These are phyloP conservation scores for Neodon shergylaensis DNA, from an alignment of 2,113 vertebrate species.

Conservation along the genomic window DNA sequence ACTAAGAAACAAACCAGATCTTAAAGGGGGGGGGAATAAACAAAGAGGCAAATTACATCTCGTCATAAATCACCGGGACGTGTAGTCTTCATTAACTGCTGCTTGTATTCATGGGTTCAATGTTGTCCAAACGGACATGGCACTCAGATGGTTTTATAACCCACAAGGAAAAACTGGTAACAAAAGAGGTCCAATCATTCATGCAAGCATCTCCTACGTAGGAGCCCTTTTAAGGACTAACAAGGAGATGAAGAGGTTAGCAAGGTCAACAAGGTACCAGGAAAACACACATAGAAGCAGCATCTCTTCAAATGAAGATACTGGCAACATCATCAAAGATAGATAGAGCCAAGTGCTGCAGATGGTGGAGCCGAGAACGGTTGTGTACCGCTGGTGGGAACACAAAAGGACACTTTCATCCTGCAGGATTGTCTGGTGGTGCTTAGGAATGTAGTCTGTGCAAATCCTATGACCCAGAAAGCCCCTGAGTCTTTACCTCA, in stretches of 20 bases:
- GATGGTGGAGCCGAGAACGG: not conserved
- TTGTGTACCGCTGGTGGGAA: not conserved
- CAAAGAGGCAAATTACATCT: not conserved
- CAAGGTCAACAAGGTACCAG: not conserved
- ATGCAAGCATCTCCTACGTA: not conserved
- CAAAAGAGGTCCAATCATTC: not conserved
- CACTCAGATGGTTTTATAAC: not conserved
- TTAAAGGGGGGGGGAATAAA: not conserved
- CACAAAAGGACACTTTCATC: not conserved
- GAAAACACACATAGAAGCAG: slow-evolving; percentile 15
- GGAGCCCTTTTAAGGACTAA: not conserved
- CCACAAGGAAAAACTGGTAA: not conserved
- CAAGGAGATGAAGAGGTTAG: slow-evolving; percentile 35
- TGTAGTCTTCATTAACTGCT: slow-evolving; percentile 20
- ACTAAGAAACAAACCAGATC: slow-evolving; percentile 17
- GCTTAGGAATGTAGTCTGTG: slow-evolving; percentile 28
- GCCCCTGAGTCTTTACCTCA: not conserved
- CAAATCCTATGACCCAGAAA: slow-evolving; percentile 43
- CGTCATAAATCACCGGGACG: not conserved
- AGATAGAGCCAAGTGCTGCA: slow-evolving; percentile 5
- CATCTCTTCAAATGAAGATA: slow-evolving; percentile 4
- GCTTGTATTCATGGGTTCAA: not conserved
- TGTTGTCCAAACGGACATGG: not conserved
- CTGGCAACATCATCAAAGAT: not conserved
- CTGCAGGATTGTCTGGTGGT: not conserved